Evolutionary conservation across 2,888 invertebrate species (phyloP), one percentile per base, ranked within the genome.

Genomic region (Poecilobothrus nobilitatus): DNA sequence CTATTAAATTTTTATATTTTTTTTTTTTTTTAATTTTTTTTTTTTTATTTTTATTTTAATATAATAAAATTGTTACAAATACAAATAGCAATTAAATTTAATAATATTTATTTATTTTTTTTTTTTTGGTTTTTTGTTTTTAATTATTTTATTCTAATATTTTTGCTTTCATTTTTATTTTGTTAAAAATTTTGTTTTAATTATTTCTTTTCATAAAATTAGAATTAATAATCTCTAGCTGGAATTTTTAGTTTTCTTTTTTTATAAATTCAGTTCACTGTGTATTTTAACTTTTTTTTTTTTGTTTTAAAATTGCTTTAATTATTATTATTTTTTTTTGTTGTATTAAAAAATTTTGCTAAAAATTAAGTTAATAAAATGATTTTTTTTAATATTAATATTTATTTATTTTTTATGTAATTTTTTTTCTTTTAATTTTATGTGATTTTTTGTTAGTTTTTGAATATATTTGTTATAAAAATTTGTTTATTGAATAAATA

Each of bases 261-360:
- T n/a, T 53, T 53, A 2, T 53, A 53, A 53, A 53, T 53, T 53
- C 18, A 37, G 8, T 37, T 37, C 37, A 37, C 12, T 37, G 27
- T 27, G 15, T 41, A 41, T 41, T 41, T 41, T 41, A 41, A 6
- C 9, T 41, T 12, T 41, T 41, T 12, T 41, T 41, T 41, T 41
- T 41, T 41, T 41, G 2, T 6, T 41, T 12, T 41, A 53, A 12
- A 53, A 18, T 53, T 18, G 27, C 27, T 27, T 53, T 53, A 18
- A 18, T 18, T 53, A 18, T 53, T n/a, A n/a, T 53, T 18, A 27
- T 27, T 53, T 53, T 53, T 53, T n/a, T n/a, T n/a, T n/a, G n/a
- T n/a, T 53, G 15, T 53, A 53, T 53, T 53, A 53, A 53, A 53
- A 53, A 53, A 53, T 12, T 53, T 53, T 53, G 53, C 53, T 53